phyloP scores from a whole-genome alignment of 2,797 vertebrate species.

The Danio kyathit region DNA sequence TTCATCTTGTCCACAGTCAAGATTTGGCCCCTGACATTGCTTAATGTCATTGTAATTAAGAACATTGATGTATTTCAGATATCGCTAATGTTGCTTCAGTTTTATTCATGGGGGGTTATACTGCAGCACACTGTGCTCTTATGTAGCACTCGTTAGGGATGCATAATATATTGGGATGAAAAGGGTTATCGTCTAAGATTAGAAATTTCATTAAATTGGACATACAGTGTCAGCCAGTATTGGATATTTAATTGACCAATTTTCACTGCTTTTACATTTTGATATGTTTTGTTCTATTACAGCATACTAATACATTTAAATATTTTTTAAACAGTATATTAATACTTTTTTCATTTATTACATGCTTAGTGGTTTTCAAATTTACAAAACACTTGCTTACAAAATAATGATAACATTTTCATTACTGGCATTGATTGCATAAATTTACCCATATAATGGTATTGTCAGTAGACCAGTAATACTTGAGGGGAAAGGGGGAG shows the following conservation, averaged over 20 bases:
- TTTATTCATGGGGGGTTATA: too few species aligned
- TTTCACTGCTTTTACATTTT: background rate
- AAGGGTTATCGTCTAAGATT: background rate
- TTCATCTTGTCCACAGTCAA: background rate
- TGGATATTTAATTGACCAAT: background rate
- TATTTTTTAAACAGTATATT: too few species aligned
- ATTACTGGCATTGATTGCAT: too few species aligned
- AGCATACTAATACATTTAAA: too few species aligned
- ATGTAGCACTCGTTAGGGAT: background rate
- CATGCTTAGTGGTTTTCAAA: too few species aligned
- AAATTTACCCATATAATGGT: too few species aligned
- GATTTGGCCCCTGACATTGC: background rate
- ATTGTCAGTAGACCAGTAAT: too few species aligned
- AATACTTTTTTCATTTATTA: too few species aligned
- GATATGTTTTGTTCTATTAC: background rate
- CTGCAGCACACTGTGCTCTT: too few species aligned
- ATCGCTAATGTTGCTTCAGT: background rate
- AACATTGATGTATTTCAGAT: background rate
- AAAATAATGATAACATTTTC: too few species aligned
- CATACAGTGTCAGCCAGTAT: background rate
- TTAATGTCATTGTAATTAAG: constrained; percentile 3
- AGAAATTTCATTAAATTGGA: background rate
- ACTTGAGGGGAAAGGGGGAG: too few species aligned
- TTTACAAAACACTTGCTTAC: too few species aligned
- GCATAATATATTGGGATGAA: background rate